Conservation (phyloP, 2,797 vertebrate species). For the Acipenser ruthenus region DNA sequence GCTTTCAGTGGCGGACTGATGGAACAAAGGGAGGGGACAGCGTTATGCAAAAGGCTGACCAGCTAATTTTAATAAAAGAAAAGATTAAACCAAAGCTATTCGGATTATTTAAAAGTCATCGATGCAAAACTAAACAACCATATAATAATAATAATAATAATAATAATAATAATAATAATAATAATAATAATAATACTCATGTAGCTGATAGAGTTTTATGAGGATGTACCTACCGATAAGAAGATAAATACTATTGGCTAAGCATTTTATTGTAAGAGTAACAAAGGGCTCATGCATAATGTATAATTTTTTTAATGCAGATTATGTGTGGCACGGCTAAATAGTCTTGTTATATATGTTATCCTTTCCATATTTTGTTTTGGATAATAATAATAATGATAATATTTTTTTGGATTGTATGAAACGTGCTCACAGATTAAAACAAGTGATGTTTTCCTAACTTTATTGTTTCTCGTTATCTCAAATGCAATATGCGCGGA, state of each 20-base stretch:
- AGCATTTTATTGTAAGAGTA: constrained; percentile 23
- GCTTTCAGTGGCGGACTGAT: constrained; percentile 42
- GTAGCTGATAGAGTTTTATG: too few relatives aligned
- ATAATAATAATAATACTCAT: too few relatives aligned
- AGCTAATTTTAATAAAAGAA: constrained; percentile 35
- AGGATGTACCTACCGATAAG: too few relatives aligned
- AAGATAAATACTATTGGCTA: too few relatives aligned
- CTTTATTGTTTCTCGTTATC: constrained; percentile 34
- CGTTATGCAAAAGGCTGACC: constrained; percentile 58
- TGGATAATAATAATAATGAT: neutral
- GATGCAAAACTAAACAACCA: too few relatives aligned
- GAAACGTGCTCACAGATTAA: constrained; percentile 11
- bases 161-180: too few relatives aligned
- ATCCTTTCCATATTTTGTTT: neutral
- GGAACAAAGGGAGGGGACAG: constrained; percentile 68
- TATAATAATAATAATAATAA: too few relatives aligned
- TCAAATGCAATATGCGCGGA: neutral
- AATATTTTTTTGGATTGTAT: constrained; percentile 5
- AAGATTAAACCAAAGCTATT: neutral
- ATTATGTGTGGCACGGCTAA: neutral
- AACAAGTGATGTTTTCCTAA: constrained; percentile 27
- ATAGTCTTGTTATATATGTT: neutral
- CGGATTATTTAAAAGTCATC: too few relatives aligned
- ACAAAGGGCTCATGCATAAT: constrained; percentile 38
- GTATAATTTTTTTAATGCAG: constrained; percentile 18